phyloP scores from a whole-genome alignment of 2,113 vertebrate species.

The Trematomus loennbergii region DNA sequence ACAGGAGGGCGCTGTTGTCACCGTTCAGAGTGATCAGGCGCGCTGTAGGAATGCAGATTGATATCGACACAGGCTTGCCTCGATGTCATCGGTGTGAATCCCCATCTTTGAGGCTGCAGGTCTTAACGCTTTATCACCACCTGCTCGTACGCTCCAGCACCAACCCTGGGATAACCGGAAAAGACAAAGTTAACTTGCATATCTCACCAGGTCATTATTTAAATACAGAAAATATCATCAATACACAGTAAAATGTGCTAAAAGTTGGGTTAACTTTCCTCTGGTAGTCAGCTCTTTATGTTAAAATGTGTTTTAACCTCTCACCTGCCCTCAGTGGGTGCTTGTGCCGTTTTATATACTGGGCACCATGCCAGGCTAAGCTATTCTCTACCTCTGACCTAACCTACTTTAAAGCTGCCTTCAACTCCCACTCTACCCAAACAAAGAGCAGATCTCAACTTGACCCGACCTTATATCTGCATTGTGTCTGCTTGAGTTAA shows the following conservation, averaged over 20 bases:
- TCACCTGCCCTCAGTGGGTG: background rate
- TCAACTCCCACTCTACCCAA: background rate
- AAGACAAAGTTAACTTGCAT: background rate
- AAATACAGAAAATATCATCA: background rate
- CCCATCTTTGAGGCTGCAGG: conserved; percentile 21
- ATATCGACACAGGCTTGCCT: conserved; percentile 25
- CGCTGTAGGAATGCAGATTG: conserved; percentile 46
- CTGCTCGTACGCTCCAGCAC: conserved; percentile 95
- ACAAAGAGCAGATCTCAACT: background rate
- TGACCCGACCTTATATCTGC: background rate
- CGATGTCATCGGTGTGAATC: conserved; percentile 26
- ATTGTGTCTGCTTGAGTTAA: background rate
- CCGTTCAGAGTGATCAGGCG: conserved; percentile 26
- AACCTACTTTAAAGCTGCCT: background rate
- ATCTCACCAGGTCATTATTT: background rate
- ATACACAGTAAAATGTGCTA: background rate
- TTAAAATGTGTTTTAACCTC: background rate
- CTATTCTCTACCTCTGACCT: background rate
- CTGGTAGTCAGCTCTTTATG: background rate
- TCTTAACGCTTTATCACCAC: conserved; percentile 89
- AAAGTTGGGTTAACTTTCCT: background rate
- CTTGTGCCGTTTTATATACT: background rate
- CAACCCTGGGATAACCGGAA: conserved; percentile 82
- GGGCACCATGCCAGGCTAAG: background rate
- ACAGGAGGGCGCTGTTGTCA: conserved; percentile 61